A percentile compares a stretch with the other conserved stretches of the same genome.
Conservation (phyloP, 2,113 vertebrate genomes). For the Tor tambroides region DNA sequence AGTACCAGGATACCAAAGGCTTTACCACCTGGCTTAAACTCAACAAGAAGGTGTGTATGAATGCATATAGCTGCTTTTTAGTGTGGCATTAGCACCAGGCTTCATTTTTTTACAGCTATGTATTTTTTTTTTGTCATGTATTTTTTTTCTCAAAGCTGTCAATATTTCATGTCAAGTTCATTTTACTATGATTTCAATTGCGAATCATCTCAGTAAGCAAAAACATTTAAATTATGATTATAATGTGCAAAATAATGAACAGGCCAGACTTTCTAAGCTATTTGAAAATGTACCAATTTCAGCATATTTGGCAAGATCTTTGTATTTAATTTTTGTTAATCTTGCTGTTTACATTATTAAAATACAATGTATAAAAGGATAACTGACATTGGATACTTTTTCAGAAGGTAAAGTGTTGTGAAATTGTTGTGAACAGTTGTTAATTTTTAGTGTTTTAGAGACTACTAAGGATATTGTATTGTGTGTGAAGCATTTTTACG, state of each 20-base stretch:
- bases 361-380: not conserved
- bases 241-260: not conserved
- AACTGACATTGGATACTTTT: not conserved
- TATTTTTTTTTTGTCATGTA: not conserved
- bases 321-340: not conserved
- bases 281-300: not conserved
- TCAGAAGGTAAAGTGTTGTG: not conserved
- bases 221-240: not conserved
- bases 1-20: conserved; percentile 97
- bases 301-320: not conserved
- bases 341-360: not conserved
- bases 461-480: not conserved
- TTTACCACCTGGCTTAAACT: conserved; percentile 98
- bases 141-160: too few relatives aligned
- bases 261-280: not conserved
- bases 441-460: not conserved
- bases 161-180: too few relatives aligned
- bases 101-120: too few relatives aligned
- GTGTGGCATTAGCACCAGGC: too few relatives aligned
- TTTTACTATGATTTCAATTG: too few relatives aligned
- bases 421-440: not conserved
- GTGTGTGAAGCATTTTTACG: too few relatives aligned
- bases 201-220: too few relatives aligned
- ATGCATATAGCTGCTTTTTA: not conserved
- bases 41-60: conserved; percentile 90